Conservation (phyloP, 1,140 invertebrate genomes). For the Aphaenogaster rudis region DNA sequence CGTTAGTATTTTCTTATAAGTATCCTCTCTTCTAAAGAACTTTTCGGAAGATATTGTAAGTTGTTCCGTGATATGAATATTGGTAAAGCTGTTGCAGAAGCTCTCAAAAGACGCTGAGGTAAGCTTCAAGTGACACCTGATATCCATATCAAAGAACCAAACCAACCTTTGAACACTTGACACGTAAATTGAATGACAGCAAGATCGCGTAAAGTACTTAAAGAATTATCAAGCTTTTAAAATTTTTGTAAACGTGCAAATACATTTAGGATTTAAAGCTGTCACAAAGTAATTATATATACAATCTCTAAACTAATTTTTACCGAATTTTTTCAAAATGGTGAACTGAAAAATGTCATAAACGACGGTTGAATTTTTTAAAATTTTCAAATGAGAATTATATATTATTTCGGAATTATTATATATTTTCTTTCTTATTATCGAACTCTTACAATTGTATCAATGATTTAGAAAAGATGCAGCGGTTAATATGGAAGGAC, state of each 20-base stretch:
- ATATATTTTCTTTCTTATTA: neutral
- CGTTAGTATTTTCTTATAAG: neutral
- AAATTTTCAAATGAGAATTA: neutral
- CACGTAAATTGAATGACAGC: conserved; percentile 40
- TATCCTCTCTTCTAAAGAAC: neutral
- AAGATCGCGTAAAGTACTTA: conserved; percentile 1
- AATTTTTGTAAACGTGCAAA: neutral
- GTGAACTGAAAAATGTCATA: neutral
- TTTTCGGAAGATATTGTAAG: conserved; percentile 6
- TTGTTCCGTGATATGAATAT: conserved; percentile 35
- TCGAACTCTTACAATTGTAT: conserved; percentile 3
- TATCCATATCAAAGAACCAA: conserved; percentile 67
- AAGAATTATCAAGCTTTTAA: conserved; percentile 4
- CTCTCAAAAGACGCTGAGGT: conserved; percentile 14
- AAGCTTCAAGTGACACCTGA: conserved; percentile 57
- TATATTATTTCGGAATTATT: neutral
- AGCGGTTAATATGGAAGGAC: conserved; percentile 96
- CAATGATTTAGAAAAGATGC: conserved; percentile 92
- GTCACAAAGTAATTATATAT: neutral
- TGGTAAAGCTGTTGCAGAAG: conserved; percentile 19
- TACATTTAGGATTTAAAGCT: neutral
- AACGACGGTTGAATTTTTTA: neutral
- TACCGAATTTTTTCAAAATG: neutral
- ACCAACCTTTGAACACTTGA: conserved; percentile 16
- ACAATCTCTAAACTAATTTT: neutral